Evolutionary conservation across 2,113 vertebrate genomes (phyloP).

Genomic region (Notiomystis cincta): DNA sequence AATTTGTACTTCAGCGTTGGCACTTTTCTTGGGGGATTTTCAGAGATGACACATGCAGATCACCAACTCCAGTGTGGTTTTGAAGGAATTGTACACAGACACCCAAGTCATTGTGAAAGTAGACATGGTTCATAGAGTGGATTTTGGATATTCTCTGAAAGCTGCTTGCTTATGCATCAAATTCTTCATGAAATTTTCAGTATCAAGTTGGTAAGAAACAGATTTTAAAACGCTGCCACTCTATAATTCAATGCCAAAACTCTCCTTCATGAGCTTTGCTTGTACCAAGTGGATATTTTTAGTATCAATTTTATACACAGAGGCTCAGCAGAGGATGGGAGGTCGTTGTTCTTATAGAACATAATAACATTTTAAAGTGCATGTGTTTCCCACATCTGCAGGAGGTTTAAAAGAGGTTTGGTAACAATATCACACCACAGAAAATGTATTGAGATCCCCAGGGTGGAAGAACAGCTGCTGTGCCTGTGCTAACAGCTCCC

Average conservation of each 20-base stretch:
- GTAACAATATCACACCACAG: background rate
- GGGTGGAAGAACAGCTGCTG: background rate
- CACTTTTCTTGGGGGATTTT: background rate
- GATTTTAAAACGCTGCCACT: background rate
- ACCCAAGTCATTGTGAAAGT: background rate
- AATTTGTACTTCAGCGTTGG: background rate
- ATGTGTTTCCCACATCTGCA: background rate
- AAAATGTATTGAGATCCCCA: background rate
- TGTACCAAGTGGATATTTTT: background rate
- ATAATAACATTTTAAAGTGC: background rate
- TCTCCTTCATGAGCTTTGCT: background rate
- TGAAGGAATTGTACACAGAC: background rate
- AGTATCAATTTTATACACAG: background rate
- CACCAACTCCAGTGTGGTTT: background rate
- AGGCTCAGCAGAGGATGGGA: background rate
- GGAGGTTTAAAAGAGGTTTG: background rate
- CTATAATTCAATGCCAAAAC: background rate
- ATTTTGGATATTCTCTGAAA: background rate
- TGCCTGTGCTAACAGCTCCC: background rate
- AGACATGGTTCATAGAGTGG: background rate
- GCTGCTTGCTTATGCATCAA: background rate
- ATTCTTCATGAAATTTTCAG: background rate
- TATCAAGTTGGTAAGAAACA: background rate
- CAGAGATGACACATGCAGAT: background rate
- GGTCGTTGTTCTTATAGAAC: background rate